Conservation (phyloP, 2,113 vertebrate genomes). For the Noturus placidus region DNA sequence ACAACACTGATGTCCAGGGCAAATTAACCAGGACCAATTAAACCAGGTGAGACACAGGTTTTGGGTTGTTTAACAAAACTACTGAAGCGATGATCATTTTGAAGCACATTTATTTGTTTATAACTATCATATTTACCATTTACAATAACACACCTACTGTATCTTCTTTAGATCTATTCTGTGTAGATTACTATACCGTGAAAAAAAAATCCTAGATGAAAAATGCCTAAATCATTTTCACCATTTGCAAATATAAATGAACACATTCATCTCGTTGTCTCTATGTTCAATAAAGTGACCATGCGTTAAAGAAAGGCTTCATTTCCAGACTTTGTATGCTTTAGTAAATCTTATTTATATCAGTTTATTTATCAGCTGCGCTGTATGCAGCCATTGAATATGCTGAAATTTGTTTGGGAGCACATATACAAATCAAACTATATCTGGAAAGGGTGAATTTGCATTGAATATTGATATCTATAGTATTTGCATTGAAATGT, state of each 20-base stretch:
- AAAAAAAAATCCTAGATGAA: neutral
- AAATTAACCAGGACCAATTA: neutral
- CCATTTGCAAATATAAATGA: neutral
- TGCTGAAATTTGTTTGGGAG: neutral
- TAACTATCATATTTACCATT: neutral
- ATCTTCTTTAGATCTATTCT: neutral
- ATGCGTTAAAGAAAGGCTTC: neutral
- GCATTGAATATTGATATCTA: neutral
- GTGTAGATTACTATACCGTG: neutral
- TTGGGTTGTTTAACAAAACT: neutral
- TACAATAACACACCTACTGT: neutral
- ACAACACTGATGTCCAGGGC: neutral
- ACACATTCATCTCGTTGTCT: too few species aligned
- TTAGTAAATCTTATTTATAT: neutral
- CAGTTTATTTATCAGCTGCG: neutral
- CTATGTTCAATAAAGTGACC: too few species aligned
- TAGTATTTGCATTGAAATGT: neutral
- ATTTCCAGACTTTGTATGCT: neutral
- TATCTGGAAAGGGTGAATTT: neutral
- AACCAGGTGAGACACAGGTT: neutral
- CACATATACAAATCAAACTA: neutral
- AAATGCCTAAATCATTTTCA: neutral
- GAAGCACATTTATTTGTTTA: neutral
- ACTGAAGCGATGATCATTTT: neutral
- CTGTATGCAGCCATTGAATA: neutral